Evolutionary conservation across 2,888 invertebrate genomes (phyloP), one percentile per base, ranked within the genome.

Genomic region (Anaspis maculata): DNA sequence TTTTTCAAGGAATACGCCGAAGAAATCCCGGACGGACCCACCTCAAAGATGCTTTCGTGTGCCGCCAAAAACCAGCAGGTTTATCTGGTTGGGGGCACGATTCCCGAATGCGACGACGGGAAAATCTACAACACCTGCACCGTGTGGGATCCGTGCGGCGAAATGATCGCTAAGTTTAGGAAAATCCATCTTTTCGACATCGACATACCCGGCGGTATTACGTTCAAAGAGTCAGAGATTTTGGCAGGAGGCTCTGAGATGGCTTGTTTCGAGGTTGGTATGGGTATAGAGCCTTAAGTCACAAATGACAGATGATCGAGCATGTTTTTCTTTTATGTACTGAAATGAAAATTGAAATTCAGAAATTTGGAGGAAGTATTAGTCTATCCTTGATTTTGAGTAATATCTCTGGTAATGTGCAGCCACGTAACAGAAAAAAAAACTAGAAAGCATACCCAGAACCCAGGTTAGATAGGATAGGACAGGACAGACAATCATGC

Each of bases 141-240:
- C 0, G 78, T 91, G 1, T 95, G 86, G 83, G 77, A 78, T 53
- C 78, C 79, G 0, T 63, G 70, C 13, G 96, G 96, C 9, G 68
- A 79, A 36, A 58, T 95, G 27, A 65, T 95, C 28, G 84, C 82
- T 0, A 82, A 79, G 53, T 83, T 87, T 57, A 74, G 92, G 40
- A 96, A 96, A 74, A 73, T 94, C 61, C 96, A 96, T 65, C 72
- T 96, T 27, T 96, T 96, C 65, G 95, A 97, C 65, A 94, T 97
- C 50, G 87, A 95, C 61, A 84, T 97, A 30, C 91, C 92, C 30
- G 86, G 83, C 24, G 84, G 87, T 56, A 86, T 95, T n/a, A 81
- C 79, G 1, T 95, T 96, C 60, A 84, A 86, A 54, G 96, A 96
- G 62, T 95, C 94, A 0, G 86, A 90, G 35, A 79, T 80, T 0